A percentile compares a stretch with the other conserved stretches of the same genome.
Evolutionary conservation across 2,888 invertebrate genomes (phyloP).

Genomic region (Axea sp.): DNA sequence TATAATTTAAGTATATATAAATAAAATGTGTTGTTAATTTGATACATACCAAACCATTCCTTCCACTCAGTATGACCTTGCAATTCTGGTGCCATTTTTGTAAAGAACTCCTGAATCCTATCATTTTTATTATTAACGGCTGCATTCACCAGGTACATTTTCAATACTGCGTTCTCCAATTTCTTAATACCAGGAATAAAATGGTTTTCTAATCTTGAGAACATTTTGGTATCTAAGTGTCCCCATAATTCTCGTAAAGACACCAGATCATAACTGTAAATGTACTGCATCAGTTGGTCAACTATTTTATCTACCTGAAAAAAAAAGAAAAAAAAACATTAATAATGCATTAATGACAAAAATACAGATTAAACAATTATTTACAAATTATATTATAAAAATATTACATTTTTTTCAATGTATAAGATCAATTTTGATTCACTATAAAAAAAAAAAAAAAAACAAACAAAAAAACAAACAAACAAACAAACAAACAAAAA

Average conservation of each 20-base stretch:
- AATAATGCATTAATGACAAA: no score
- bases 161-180: slow-evolving; percentile 91
- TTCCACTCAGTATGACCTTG: slow-evolving; percentile 92
- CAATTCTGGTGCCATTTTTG: slow-evolving; percentile 91
- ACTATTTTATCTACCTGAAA: slow-evolving; percentile 90
- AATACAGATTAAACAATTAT: no score
- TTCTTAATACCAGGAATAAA: slow-evolving; percentile 90
- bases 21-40: not conserved
- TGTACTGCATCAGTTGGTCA: slow-evolving; percentile 89
- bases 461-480: no score
- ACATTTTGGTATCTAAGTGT: slow-evolving; percentile 92
- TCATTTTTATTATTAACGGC: slow-evolving; percentile 90
- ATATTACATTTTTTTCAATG: no score
- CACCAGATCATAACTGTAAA: slow-evolving; percentile 88
- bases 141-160: slow-evolving; percentile 94
- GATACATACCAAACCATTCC: slow-evolving; percentile 94
- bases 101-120: slow-evolving; percentile 93
- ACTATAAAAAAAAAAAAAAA: no score
- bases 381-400: no score
- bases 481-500: no score
- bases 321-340: no score
- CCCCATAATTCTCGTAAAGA: slow-evolving; percentile 93
- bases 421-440: no score
- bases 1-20: not conserved
- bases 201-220: slow-evolving; percentile 92